A percentile compares a stretch with the other conserved stretches of the same genome.
Evolutionary conservation across 2,113 vertebrate genomes (phyloP).

Genomic region (Galeopterus variegatus): DNA sequence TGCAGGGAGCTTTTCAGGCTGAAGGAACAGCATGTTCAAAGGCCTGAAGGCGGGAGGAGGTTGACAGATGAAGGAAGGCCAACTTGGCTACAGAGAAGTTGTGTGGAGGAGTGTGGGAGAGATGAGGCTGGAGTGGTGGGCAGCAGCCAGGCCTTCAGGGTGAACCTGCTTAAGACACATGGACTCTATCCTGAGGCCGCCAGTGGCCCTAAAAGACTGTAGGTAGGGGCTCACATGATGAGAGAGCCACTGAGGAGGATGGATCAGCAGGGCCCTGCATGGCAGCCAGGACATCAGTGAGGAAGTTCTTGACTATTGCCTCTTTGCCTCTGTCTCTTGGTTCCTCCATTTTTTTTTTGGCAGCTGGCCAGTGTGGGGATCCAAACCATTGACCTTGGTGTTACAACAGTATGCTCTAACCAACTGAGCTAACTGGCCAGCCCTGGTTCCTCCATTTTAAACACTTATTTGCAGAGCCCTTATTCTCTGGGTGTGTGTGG

Average conservation of each 20-base stretch:
- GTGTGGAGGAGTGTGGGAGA: background rate
- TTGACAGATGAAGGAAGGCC: background rate
- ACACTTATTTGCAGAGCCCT: background rate
- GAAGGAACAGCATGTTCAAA: constrained; percentile 8
- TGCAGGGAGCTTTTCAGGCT: background rate
- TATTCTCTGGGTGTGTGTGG: background rate
- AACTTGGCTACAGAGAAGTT: constrained; percentile 20
- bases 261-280: background rate
- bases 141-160: background rate
- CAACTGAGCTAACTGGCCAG: no score
- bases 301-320: background rate
- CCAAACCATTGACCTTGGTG: no score
- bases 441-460: background rate
- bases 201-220: background rate
- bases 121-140: background rate
- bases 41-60: background rate
- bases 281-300: background rate
- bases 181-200: background rate
- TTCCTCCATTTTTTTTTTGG: background rate
- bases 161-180: background rate
- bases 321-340: background rate
- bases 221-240: background rate
- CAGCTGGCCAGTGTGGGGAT: no score
- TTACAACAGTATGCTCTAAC: no score
- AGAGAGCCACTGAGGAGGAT: background rate